Conservation (phyloP, 2,113 vertebrate genomes). For the Vulpes vulpes region DNA sequence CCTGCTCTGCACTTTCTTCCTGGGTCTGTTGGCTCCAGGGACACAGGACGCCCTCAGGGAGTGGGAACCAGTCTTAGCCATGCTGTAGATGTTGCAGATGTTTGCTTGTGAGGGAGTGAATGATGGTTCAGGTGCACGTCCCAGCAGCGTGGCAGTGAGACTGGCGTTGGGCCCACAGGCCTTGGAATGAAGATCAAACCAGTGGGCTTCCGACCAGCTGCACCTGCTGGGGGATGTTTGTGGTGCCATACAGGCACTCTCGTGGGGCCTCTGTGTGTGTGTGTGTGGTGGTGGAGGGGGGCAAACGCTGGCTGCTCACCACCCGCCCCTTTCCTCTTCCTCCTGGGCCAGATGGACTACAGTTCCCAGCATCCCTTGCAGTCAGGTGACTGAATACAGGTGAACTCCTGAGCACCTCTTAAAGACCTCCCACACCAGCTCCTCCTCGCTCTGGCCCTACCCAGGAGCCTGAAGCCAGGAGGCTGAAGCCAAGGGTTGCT, state of each 20-base stretch:
- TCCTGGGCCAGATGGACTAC: neutral
- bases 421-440: neutral
- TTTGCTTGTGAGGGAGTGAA: neutral
- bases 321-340: neutral
- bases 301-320: neutral
- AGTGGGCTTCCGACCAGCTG: neutral
- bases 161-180: no score
- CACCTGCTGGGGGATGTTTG: neutral
- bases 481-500: no score
- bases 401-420: no score
- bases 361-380: neutral
- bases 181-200: neutral
- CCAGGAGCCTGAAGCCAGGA: accelerated
- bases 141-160: neutral
- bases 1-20: accelerated
- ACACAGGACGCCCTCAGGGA: neutral
- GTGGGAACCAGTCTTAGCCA: accelerated
- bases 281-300: neutral
- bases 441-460: neutral
- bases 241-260: accelerated
- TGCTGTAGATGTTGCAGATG: no score
- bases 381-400: neutral
- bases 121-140: neutral
- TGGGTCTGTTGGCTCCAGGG: neutral
- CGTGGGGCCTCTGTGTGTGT: accelerated